Evolutionary conservation across 2,797 vertebrate genomes (phyloP), one percentile per base, ranked within the genome.

Genomic region (Sebastes paucispinis): DNA sequence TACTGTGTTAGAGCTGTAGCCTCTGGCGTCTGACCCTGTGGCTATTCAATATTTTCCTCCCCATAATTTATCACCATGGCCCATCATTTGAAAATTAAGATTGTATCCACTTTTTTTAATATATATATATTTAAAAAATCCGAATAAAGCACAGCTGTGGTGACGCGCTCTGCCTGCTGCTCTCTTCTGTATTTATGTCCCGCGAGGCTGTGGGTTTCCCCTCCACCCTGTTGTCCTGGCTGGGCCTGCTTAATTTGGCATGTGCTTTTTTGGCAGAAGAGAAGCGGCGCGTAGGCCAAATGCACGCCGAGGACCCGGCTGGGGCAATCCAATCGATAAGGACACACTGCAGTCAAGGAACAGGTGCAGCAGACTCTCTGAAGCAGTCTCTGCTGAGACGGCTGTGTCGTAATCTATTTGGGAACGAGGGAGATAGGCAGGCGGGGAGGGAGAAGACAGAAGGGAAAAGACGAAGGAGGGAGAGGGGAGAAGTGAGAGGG

Each of bases 281-380:
- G 39, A 91, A 43, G 82, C 62, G 5, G 81, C 36, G 73, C 32
- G 31, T 59, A 80, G 86, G 92, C 92, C 92, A 93, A 92, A 80
- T 12, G 79, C 88, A 88, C 67, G 57, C 85, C 80, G 77, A 78
- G 84, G 58, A 73, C 84, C 82, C 73, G 86, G 88, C 85, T 72
- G 76, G 88, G 87, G 77, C 87, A 69, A 83, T 85, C 76, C 81
- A 88, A 92, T 92, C 87, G 88, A 93, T 93, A 92, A 91, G 85
- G 86, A 91, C 90, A 87, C 82, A 85, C 83, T 89, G 78, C 89
- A 89, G 87, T 87, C 80, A 73, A 80, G 69, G 89, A 87, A 94
- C 88, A 93, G 91, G 90, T 92, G 88, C 88, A 77, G 34, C 81
- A 60, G 74, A 77, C 73, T 81, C 83, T 77, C 67, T 73, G 73